phyloP scores from a whole-genome alignment of 2,888 invertebrate genomes.

The Venusia cambrica region DNA sequence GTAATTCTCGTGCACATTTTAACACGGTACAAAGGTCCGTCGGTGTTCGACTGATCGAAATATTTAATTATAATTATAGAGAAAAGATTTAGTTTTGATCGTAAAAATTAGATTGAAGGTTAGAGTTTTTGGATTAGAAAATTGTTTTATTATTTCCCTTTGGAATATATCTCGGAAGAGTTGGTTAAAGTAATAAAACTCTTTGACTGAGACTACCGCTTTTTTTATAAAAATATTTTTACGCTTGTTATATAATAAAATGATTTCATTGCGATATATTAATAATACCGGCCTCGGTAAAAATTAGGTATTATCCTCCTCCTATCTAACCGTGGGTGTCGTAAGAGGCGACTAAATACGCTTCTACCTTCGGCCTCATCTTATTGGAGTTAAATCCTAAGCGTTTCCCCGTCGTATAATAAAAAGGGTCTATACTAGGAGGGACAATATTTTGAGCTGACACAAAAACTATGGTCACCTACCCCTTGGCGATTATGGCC shows the following conservation, averaged over 20 bases:
- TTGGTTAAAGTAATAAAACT: slow-evolving; percentile 13
- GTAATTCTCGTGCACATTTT: slow-evolving; percentile 57
- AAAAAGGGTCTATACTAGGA: too few species aligned
- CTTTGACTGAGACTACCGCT: slow-evolving; percentile 11
- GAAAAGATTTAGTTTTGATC: slow-evolving; percentile 34
- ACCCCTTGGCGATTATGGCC: too few species aligned
- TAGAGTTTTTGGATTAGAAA: slow-evolving; percentile 18
- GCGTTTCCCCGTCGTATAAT: too few species aligned
- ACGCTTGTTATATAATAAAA: neutral
- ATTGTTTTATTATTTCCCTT: slow-evolving; percentile 20
- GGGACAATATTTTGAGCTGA: too few species aligned
- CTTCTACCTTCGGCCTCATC: too few species aligned
- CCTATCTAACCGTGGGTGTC: too few species aligned
- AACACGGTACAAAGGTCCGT: slow-evolving; percentile 37
- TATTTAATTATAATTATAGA: slow-evolving; percentile 43
- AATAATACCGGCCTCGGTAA: too few species aligned
- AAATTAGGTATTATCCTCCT: too few species aligned
- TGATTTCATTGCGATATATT: neutral
- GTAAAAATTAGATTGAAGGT: slow-evolving; percentile 31
- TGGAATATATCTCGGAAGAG: neutral
- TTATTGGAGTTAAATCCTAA: too few species aligned
- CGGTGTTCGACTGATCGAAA: slow-evolving; percentile 32
- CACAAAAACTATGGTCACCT: too few species aligned
- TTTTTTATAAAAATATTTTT: slow-evolving; percentile 1
- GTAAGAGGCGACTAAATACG: too few species aligned